Conservation (phyloP, 1,140 invertebrate genomes). For the Drosophila baimaii region DNA sequence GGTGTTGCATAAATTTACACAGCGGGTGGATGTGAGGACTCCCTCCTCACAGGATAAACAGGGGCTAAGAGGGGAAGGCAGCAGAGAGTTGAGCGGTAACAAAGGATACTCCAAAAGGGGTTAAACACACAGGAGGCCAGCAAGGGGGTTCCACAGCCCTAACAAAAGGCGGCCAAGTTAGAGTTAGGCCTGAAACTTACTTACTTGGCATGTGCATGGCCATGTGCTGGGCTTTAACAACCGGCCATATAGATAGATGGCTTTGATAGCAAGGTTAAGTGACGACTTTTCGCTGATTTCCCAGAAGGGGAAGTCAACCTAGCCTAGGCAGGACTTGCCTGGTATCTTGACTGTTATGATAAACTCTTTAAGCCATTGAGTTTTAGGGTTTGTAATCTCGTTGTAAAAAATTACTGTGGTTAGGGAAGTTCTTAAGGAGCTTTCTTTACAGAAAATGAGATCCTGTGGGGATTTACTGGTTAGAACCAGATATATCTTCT, state of each 20-base stretch:
- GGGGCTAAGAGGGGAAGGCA: neutral
- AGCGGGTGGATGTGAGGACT: neutral
- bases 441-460: neutral
- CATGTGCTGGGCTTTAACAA: conserved; percentile 56
- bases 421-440: neutral
- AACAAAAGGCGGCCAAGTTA: neutral
- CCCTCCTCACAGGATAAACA: neutral
- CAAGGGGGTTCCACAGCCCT: too few species aligned
- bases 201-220: conserved; percentile 59
- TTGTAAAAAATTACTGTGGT: neutral
- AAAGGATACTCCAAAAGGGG: conserved; percentile 4
- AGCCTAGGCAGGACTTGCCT: neutral
- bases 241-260: conserved; percentile 67
- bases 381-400: neutral
- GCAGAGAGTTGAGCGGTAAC: neutral
- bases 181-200: conserved; percentile 27
- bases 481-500: neutral
- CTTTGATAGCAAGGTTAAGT: conserved; percentile 64
- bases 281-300: conserved; percentile 15
- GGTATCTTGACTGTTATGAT: neutral
- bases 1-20: conserved; percentile 51
- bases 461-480: neutral
- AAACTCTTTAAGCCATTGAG: neutral
- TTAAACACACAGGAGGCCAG: neutral
- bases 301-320: neutral